A percentile compares a stretch with the other conserved stretches of the same genome.
These are phyloP conservation scores for Aplochiton taeniatus DNA, from an alignment of 2,797 vertebrate genomes.

Conservation along the genomic window DNA sequence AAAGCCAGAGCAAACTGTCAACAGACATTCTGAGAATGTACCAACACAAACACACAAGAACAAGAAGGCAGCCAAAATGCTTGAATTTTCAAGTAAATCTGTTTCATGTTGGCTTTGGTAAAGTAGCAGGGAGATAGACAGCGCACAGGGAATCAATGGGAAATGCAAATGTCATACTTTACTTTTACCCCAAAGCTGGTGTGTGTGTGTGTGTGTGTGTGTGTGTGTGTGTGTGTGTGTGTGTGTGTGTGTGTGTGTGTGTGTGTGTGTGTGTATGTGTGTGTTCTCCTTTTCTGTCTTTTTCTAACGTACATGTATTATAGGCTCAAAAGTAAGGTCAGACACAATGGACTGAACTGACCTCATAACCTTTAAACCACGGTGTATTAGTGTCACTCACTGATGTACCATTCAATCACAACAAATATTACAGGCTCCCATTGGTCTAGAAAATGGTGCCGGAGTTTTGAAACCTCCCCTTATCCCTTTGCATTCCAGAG, in stretches of 20 bases:
- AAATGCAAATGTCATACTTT: not conserved
- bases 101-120: not conserved
- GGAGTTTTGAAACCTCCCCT: not conserved
- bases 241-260: not conserved
- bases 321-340: not conserved
- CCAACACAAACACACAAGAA: no score
- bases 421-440: no score
- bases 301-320: not conserved
- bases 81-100: no score
- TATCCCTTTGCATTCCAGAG: not conserved
- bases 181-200: not conserved
- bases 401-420: no score
- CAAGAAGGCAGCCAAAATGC: no score
- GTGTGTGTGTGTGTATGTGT: not conserved
- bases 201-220: no score
- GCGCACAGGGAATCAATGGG: not conserved
- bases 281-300: no score
- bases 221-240: no score
- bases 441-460: not conserved
- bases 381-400: no score
- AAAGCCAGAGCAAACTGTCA: no score
- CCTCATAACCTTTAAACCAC: not conserved
- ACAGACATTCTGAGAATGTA: no score
- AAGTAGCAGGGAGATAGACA: not conserved
- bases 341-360: not conserved